Conservation (phyloP, 2,888 invertebrate genomes). For the Lamproptera curius region DNA sequence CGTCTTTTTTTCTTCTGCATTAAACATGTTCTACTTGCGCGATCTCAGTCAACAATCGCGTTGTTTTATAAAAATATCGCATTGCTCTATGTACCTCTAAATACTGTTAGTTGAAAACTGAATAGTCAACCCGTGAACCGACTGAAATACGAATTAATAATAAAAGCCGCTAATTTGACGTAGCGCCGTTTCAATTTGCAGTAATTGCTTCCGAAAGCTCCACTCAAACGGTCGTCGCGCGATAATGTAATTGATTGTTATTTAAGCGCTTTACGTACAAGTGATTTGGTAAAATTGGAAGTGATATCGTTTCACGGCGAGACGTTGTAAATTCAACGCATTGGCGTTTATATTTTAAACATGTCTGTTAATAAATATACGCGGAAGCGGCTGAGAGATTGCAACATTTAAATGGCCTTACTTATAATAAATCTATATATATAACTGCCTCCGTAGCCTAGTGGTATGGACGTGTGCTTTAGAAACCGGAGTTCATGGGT, state of each 20-base stretch:
- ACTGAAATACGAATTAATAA: not conserved
- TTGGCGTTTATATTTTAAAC: not conserved
- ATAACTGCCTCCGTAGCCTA: too few relatives aligned
- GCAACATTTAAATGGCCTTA: too few relatives aligned
- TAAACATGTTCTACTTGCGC: not conserved
- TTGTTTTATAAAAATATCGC: not conserved
- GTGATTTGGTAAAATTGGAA: constrained; percentile 28
- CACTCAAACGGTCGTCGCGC: constrained; percentile 32
- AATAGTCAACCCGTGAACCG: not conserved
- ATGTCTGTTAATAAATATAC: too few relatives aligned
- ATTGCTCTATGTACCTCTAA: not conserved
- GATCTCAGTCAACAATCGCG: not conserved
- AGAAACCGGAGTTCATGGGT: too few relatives aligned
- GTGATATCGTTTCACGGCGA: constrained; percentile 14
- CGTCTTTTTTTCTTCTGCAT: too few relatives aligned
- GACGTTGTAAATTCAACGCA: constrained; percentile 9
- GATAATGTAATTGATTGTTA: constrained; percentile 39
- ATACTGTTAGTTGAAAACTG: not conserved
- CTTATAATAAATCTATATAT: too few relatives aligned
- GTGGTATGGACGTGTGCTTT: too few relatives aligned
- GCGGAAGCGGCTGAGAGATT: too few relatives aligned
- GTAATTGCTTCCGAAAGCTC: constrained; percentile 41
- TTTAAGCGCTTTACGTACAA: constrained; percentile 17
- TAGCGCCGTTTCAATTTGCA: constrained; percentile 33
- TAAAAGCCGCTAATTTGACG: constrained; percentile 14